Evolutionary conservation across 2,797 vertebrate species (phyloP).

Genomic region (Manis pentadactyla): DNA sequence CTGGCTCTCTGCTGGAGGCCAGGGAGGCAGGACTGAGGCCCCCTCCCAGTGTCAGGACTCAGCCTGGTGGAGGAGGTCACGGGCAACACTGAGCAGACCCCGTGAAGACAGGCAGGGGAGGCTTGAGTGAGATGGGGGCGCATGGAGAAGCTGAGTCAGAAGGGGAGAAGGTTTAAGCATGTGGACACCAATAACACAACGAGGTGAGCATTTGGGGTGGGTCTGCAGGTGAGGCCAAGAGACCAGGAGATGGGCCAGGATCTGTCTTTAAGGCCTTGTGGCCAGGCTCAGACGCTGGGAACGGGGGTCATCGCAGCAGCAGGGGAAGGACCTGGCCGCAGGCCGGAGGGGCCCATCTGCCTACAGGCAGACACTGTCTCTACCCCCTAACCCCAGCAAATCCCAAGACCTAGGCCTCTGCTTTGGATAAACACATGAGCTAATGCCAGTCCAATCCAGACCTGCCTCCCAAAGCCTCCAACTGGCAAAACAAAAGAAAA

Average conservation of each 20-base stretch:
- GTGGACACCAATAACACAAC: fast-evolving
- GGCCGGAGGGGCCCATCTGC: not conserved
- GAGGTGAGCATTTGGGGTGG: not conserved
- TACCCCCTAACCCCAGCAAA: not conserved
- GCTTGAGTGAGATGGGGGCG: too few species aligned
- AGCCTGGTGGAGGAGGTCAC: not conserved
- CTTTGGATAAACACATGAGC: constrained; percentile 57
- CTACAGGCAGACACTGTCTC: not conserved
- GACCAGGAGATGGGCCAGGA: not conserved
- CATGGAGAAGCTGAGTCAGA: not conserved
- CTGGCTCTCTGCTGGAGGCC: not conserved
- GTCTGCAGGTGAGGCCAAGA: not conserved
- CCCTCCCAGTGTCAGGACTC: not conserved
- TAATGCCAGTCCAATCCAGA: not conserved
- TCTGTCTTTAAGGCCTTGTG: not conserved
- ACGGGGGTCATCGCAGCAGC: fast-evolving
- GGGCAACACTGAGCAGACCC: fast-evolving
- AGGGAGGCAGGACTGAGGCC: not conserved
- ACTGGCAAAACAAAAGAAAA: constrained; percentile 25
- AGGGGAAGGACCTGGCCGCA: not conserved
- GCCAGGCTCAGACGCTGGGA: not conserved
- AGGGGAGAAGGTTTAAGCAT: not conserved
- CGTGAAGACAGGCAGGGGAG: not conserved
- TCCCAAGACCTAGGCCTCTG: not conserved
- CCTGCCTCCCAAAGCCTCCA: not conserved